A percentile compares a stretch with the other conserved stretches of the same genome.
These are phyloP conservation scores for Poeciliopsis turrubarensis DNA, from an alignment of 2,113 vertebrate species.

Conservation along the genomic window DNA sequence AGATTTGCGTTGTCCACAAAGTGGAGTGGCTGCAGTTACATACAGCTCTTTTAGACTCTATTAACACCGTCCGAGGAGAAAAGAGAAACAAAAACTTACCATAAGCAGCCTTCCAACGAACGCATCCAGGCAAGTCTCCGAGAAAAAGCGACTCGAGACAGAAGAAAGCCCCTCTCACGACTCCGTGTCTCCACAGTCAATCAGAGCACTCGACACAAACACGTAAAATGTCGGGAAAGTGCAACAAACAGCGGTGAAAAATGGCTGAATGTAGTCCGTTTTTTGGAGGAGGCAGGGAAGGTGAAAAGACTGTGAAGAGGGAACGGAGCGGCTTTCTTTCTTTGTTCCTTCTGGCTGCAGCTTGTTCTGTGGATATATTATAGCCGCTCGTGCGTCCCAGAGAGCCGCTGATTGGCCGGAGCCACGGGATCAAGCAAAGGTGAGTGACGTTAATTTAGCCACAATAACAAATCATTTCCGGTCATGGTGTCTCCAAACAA, in stretches of 20 bases:
- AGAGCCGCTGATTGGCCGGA: constrained; percentile 74
- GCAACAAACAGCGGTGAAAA: background rate
- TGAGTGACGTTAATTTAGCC: constrained; percentile 46
- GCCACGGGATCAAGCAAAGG: constrained; percentile 67
- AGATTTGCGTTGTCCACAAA: too few species aligned
- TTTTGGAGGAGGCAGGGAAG: background rate
- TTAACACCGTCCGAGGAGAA: background rate
- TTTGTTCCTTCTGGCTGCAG: constrained; percentile 69
- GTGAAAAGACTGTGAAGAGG: background rate
- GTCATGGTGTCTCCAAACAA: background rate
- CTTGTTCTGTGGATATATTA: constrained; percentile 45
- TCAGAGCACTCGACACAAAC: background rate
- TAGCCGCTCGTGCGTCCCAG: constrained; percentile 58
- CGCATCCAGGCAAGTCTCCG: constrained; percentile 5
- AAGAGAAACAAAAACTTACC: constrained; percentile 25
- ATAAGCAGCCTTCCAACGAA: background rate
- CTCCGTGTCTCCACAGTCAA: constrained; percentile 32
- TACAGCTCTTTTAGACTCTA: background rate
- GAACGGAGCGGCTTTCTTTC: constrained; percentile 43
- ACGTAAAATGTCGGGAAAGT: background rate
- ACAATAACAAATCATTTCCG: background rate
- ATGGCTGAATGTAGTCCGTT: background rate
- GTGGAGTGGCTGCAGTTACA: background rate
- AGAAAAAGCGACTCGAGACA: constrained; percentile 17
- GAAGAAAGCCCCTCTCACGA: constrained; percentile 27